Base-by-base conservation (phyloP, 1,140 invertebrate genomes). In the Tetramorium alpestre region DNA sequence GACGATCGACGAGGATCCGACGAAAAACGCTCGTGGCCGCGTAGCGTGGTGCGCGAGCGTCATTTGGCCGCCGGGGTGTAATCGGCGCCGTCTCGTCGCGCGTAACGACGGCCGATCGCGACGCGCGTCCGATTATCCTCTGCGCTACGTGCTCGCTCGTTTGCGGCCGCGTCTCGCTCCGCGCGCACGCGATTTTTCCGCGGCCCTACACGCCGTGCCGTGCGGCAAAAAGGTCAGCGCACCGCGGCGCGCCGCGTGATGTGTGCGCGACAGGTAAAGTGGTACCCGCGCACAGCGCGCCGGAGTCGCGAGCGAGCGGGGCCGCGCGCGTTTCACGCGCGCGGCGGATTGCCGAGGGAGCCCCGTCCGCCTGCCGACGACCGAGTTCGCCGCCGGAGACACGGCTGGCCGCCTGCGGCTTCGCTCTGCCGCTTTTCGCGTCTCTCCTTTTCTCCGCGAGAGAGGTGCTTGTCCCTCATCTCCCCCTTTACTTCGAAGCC, bases 341-440 rank as follows among this genome's bases (percentile, higher is more conserved):
- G 70, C 41, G 47, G 16, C 54, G 62, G 84, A 87, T 88, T 78
- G 85, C 86, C 80, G 67, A 89, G 89, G 62, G 78, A 87, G 28
- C 33, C 33, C 22, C 44, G 64, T 51, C 67, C 44, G 51, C 54
- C 41, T 60, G 80, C 80, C 80, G 80, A 72, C 78, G 90, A 91
- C 64, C 88, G 91, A 92, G 91, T 90, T 90, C 73, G 88, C 93
- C 91, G 56, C 80, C 80, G 94, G 94, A 94, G 90, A 94, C 91
- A 94, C 92, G 94, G 93, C 91, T 94, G 89, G 94, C 91, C 92
- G 93, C 88, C 77, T 90, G 89, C 91, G 91, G 92, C 91, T 94
- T 89, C 93, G 93, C 93, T 93, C 92, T 93, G 91, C 89, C 93
- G 94, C 92, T 92, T 94, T 92, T 90, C 86, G 77, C 64, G 73